These are phyloP conservation scores for Leucosticte australis DNA, from an alignment of 2,113 vertebrate species.

Conservation along the genomic window DNA sequence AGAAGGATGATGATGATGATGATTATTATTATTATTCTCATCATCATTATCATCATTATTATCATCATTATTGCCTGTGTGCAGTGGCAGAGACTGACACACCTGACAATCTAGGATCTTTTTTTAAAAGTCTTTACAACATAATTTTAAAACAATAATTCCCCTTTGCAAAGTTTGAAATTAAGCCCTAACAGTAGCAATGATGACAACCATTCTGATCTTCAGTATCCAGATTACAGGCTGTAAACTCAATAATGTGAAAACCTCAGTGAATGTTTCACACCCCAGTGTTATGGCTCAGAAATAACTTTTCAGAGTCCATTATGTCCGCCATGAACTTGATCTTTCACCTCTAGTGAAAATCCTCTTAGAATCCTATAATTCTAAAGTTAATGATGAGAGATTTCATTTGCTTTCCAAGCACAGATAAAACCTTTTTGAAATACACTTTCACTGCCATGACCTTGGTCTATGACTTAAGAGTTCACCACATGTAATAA, in stretches of 20 bases:
- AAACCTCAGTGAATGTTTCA: slow-evolving; percentile 50
- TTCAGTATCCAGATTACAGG: slow-evolving; percentile 7
- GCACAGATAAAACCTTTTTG: slow-evolving; percentile 73
- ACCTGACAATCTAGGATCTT: not conserved
- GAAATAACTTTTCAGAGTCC: slow-evolving; percentile 66
- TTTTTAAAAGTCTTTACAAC: not conserved
- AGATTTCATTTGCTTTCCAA: slow-evolving; percentile 76
- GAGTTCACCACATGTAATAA: slow-evolving; percentile 74
- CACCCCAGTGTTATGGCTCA: slow-evolving; percentile 32
- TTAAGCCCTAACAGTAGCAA: not conserved
- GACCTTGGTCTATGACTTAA: slow-evolving; percentile 74
- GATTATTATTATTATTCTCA: too few relatives aligned
- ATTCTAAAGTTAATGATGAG: slow-evolving; percentile 74
- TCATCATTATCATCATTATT: too few relatives aligned
- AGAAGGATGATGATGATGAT: too few relatives aligned
- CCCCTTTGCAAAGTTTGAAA: not conserved
- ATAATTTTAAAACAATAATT: not conserved
- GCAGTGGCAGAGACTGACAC: not conserved
- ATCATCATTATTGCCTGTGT: not conserved
- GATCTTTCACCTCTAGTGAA: slow-evolving; percentile 76
- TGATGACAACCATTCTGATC: slow-evolving; percentile 44
- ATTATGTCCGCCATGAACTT: slow-evolving; percentile 67
- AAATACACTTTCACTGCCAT: slow-evolving; percentile 68
- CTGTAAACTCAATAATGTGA: slow-evolving; percentile 18
- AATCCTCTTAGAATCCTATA: slow-evolving; percentile 65